Evolutionary conservation across 2,888 invertebrate genomes (phyloP).

Genomic region (Toxonevra muliebris): DNA sequence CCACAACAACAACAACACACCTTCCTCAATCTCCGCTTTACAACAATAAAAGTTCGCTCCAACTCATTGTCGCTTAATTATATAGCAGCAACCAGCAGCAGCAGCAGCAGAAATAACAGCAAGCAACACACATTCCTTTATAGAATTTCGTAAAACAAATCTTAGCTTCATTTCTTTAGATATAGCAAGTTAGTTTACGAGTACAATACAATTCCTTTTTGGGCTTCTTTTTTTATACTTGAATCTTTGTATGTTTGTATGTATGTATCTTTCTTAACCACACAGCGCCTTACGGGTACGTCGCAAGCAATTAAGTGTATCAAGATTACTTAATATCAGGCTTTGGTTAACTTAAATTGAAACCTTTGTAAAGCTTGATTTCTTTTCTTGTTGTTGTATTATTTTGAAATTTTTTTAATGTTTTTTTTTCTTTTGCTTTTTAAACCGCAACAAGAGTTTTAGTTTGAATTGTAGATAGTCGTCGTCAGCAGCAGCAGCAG

Average conservation of each 20-base stretch:
- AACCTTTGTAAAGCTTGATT: slow-evolving; percentile 22
- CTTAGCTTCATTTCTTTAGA: not conserved
- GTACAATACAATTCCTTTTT: not conserved
- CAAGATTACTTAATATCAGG: slow-evolving; percentile 32
- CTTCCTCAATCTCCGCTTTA: not conserved
- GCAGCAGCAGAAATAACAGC: not conserved
- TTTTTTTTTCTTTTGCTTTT: not conserved
- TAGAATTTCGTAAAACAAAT: not conserved
- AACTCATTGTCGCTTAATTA: slow-evolving; percentile 22
- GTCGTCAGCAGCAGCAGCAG: not conserved
- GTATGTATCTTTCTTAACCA: not conserved
- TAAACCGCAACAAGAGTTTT: slow-evolving; percentile 10
- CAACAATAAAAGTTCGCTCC: not conserved
- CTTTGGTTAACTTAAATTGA: slow-evolving; percentile 27
- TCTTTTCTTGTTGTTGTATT: no score
- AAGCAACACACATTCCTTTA: not conserved
- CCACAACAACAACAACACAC: slow-evolving; percentile 3
- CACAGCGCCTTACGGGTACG: slow-evolving; percentile 1
- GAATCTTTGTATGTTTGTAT: not conserved
- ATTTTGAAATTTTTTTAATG: no score
- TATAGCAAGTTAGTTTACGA: not conserved
- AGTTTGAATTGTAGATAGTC: not conserved
- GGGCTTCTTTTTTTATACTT: not conserved
- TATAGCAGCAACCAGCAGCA: not conserved
- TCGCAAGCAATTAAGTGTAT: slow-evolving; percentile 32